Conservation (phyloP, 2,888 invertebrate species). For the Dolomedes plantarius region DNA sequence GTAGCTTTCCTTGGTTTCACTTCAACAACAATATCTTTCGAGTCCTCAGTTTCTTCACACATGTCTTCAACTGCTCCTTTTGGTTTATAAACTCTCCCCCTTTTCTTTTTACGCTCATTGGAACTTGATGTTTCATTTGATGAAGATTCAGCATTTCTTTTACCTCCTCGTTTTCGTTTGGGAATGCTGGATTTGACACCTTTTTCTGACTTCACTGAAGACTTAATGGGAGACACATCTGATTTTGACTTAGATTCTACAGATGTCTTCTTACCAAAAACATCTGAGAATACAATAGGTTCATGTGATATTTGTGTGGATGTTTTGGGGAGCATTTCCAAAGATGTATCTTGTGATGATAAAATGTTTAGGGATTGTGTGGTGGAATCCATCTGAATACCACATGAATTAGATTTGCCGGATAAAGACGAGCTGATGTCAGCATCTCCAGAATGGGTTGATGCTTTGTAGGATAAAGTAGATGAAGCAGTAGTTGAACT, state of each 20-base stretch:
- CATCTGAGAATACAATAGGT: background rate
- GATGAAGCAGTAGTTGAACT: conserved; percentile 20
- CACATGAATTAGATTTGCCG: conserved; percentile 26
- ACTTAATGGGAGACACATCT: conserved; percentile 23
- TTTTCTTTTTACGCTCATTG: conserved; percentile 6
- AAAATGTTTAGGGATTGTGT: background rate
- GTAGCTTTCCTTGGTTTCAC: conserved; percentile 13
- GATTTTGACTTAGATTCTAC: background rate
- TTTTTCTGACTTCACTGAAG: background rate
- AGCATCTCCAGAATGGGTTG: conserved; percentile 20
- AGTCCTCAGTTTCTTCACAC: background rate
- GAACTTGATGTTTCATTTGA: background rate
- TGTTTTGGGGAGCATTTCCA: conserved; percentile 22
- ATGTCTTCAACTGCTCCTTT: background rate
- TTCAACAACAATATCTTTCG: background rate
- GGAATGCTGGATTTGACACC: background rate
- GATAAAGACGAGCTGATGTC: conserved; percentile 46
- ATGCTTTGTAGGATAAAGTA: conserved; percentile 10
- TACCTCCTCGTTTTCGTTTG: background rate
- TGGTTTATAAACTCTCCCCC: conserved; percentile 17
- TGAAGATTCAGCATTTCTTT: conserved; percentile 2
- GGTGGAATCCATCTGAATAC: conserved; percentile 3
- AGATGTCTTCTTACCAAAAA: background rate
- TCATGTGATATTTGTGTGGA: conserved; percentile 52
- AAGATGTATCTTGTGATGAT: conserved; percentile 29